These are phyloP conservation scores for Gadopsis bispinosus DNA, from an alignment of 2,797 vertebrate genomes.

Conservation along the genomic window DNA sequence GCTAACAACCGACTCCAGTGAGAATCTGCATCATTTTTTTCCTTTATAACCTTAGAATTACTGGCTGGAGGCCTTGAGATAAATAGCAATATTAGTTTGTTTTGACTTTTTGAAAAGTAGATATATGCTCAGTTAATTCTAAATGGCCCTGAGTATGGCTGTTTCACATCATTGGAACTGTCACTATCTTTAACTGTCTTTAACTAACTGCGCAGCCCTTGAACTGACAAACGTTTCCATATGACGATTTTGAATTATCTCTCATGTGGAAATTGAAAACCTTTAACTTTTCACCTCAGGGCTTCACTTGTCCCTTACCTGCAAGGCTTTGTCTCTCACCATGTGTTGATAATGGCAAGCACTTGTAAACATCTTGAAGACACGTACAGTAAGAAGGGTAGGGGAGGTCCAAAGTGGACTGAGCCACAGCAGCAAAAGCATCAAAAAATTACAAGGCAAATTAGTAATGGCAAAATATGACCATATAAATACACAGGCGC, in stretches of 20 bases:
- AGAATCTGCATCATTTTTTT: constrained; percentile 43
- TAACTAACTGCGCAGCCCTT: not conserved
- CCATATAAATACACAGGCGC: too few species aligned
- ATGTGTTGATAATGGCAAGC: not conserved
- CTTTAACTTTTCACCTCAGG: not conserved
- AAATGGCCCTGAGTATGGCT: constrained; percentile 13
- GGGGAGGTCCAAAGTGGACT: too few species aligned
- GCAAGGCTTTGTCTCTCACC: not conserved
- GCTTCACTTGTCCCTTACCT: not conserved
- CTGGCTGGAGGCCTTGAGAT: constrained; percentile 36
- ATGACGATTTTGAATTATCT: constrained; percentile 12
- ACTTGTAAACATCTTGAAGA: not conserved
- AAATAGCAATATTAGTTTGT: constrained; percentile 36
- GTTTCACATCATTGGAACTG: constrained; percentile 6
- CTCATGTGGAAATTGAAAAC: constrained; percentile 20
- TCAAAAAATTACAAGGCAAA: too few species aligned
- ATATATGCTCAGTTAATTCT: constrained; percentile 34
- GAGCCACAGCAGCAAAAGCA: too few species aligned
- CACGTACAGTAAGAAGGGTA: too few species aligned
- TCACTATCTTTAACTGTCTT: constrained; percentile 9
- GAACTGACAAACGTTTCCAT: not conserved
- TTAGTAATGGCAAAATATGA: too few species aligned
- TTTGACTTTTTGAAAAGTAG: constrained; percentile 40
- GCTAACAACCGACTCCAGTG: constrained; percentile 54
- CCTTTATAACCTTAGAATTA: constrained; percentile 26